A percentile compares a stretch with the other conserved stretches of the same genome.
Evolutionary conservation across 2,888 invertebrate species (phyloP).

Genomic region (Apamea crenata): DNA sequence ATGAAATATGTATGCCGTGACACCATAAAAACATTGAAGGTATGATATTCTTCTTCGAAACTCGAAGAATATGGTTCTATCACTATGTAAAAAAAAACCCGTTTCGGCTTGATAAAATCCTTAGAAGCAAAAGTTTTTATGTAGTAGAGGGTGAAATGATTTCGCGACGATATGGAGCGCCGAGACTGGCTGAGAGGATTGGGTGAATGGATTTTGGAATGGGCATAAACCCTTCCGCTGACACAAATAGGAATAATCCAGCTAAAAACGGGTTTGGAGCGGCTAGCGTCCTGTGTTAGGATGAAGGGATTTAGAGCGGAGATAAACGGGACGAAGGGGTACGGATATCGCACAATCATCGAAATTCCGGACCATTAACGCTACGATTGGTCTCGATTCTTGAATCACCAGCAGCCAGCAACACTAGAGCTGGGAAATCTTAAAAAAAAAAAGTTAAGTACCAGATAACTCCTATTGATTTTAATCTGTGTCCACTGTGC

Average conservation of each 20-base stretch:
- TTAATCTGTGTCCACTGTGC: neutral
- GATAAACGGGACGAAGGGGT: constrained; percentile 68
- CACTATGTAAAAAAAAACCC: constrained; percentile 22
- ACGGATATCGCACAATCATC: constrained; percentile 76
- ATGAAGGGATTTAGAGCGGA: constrained; percentile 67
- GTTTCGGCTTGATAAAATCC: constrained; percentile 32
- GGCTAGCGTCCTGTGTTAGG: constrained; percentile 54
- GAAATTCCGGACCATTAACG: constrained; percentile 74
- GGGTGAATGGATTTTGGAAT: constrained; percentile 52
- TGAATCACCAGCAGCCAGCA: constrained; percentile 36
- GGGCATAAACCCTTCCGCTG: constrained; percentile 60
- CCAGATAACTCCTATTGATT: constrained; percentile 6
- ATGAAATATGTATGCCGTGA: constrained; percentile 77
- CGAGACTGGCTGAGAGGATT: constrained; percentile 32
- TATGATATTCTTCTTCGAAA: constrained; percentile 60
- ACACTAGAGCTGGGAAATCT: neutral
- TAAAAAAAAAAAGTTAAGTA: constrained; percentile 2
- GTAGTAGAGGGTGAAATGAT: constrained; percentile 42
- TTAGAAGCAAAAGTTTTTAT: constrained; percentile 30
- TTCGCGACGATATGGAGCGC: constrained; percentile 47
- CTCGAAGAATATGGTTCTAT: constrained; percentile 40
- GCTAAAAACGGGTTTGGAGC: constrained; percentile 58
- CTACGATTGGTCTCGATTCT: constrained; percentile 45
- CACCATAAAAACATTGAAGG: constrained; percentile 67
- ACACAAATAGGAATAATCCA: constrained; percentile 65